phyloP scores from a whole-genome alignment of 2,888 invertebrate genomes.

The Agrochola lychnidis region DNA sequence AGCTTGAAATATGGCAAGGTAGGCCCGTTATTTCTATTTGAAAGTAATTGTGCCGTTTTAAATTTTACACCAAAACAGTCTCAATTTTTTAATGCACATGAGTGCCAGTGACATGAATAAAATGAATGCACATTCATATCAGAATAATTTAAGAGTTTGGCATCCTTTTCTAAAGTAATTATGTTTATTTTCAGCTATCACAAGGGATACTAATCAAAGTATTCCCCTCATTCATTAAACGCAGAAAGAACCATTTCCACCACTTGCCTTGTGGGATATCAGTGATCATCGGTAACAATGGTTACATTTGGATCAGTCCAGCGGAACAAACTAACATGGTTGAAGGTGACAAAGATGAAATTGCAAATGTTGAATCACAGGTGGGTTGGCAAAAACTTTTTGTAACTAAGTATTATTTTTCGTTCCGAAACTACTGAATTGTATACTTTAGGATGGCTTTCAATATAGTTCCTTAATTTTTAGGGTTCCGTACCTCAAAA shows the following conservation, averaged over 20 bases:
- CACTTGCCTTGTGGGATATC: constrained; percentile 97
- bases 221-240: constrained; percentile 96
- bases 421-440: not conserved
- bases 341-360: constrained; percentile 88
- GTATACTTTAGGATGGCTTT: not conserved
- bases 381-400: constrained; percentile 64
- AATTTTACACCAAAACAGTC: not conserved
- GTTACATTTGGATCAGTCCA: constrained; percentile 98
- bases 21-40: not conserved
- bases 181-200: constrained; percentile 90
- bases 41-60: not conserved
- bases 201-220: constrained; percentile 98
- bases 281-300: constrained; percentile 98
- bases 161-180: not conserved
- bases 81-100: not conserved
- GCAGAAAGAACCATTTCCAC: constrained; percentile 99
- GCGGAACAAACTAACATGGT: constrained; percentile 82
- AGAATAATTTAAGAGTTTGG: not conserved
- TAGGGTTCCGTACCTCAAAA: too few relatives aligned
- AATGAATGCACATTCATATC: not conserved
- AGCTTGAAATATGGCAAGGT: constrained; percentile 99
- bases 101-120: not conserved
- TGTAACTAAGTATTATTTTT: not conserved
- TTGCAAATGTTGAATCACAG: constrained; percentile 75
- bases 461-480: not conserved